A percentile compares a stretch with the other conserved stretches of the same genome.
Evolutionary conservation across 2,888 invertebrate species (phyloP).

Genomic region (Drosophila tripunctata): DNA sequence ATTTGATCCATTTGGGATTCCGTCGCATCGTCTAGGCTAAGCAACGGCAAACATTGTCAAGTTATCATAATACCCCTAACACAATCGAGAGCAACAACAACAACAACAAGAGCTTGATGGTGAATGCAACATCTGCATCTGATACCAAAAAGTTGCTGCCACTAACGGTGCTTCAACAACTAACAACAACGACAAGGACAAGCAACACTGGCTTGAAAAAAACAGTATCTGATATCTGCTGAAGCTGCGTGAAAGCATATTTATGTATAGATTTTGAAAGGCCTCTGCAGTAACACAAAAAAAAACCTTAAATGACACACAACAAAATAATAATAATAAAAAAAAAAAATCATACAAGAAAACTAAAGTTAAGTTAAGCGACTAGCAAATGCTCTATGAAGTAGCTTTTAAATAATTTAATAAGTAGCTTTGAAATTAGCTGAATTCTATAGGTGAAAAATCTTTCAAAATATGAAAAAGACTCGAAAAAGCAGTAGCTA

Average conservation of each 20-base stretch:
- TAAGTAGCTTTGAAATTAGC: no score
- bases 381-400: neutral
- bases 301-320: conserved; percentile 45
- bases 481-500: no score
- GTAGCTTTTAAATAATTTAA: neutral
- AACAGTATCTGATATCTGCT: conserved; percentile 59
- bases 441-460: no score
- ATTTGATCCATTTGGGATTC: conserved; percentile 6
- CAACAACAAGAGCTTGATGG: conserved; percentile 2
- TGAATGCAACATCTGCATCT: conserved; percentile 49
- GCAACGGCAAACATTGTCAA: conserved; percentile 31
- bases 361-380: neutral
- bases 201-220: conserved; percentile 5
- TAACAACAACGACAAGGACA: conserved; percentile 12
- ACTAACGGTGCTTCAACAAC: conserved; percentile 48
- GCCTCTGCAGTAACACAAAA: conserved; percentile 19
- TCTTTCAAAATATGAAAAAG: no score
- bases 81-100: conserved; percentile 39
- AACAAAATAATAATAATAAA: no score
- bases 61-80: conserved; percentile 39
- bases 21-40: neutral
- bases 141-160: conserved; percentile 33
- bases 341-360: neutral
- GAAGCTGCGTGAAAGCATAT: conserved; percentile 76
- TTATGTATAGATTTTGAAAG: conserved; percentile 73